Percentiles rank a stretch among this genome's conserved stretches.
Conservation (phyloP, 2,113 vertebrate genomes). For the Passer montanus region DNA sequence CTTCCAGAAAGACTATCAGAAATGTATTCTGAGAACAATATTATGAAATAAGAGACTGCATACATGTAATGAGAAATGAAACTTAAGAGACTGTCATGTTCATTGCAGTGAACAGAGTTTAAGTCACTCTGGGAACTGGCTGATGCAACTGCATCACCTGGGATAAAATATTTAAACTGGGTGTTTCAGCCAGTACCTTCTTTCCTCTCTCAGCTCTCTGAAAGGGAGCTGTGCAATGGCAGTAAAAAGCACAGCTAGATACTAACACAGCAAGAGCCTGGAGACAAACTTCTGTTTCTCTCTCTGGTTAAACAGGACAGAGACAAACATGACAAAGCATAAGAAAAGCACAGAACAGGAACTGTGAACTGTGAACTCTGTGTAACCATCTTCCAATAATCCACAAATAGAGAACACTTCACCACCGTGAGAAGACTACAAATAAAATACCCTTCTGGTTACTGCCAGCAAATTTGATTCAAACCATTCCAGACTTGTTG, state of each 20-base stretch:
- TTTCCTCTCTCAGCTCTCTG: background rate
- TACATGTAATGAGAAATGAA: background rate
- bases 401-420: background rate
- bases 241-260: background rate
- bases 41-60: background rate
- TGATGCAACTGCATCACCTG: background rate
- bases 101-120: background rate
- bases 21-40: background rate
- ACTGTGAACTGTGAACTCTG: background rate
- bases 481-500: background rate
- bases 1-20: background rate
- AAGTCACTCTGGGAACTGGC: background rate
- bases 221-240: background rate
- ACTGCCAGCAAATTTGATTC: conserved; percentile 35
- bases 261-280: background rate
- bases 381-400: background rate
- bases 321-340: background rate
- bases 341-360: background rate
- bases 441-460: background rate
- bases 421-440: background rate
- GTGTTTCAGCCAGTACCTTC: background rate
- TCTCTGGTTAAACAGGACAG: background rate
- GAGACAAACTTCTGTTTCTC: background rate
- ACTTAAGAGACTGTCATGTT: background rate
- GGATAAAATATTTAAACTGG: background rate